These are phyloP conservation scores for Temnothorax nylanderi DNA, from an alignment of 1,140 invertebrate genomes.

Conservation along the genomic window DNA sequence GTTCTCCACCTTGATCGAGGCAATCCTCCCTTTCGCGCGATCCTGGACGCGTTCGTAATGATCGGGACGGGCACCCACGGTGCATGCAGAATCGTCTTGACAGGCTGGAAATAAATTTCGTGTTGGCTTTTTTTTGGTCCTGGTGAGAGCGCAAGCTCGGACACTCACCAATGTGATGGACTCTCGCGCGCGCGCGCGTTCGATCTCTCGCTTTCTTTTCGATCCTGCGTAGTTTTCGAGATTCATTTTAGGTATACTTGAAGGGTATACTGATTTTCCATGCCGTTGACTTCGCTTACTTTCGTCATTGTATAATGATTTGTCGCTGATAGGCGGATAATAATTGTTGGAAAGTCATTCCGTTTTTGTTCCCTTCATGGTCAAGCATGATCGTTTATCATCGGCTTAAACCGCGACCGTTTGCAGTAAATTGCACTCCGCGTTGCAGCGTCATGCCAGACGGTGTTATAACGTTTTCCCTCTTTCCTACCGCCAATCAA, in stretches of 20 bases:
- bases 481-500: conserved; percentile 72
- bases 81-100: conserved; percentile 75
- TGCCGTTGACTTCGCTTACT: not conserved
- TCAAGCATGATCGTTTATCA: conserved; percentile 71
- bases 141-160: not conserved
- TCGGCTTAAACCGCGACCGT: conserved; percentile 71
- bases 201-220: not conserved
- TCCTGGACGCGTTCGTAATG: conserved; percentile 65
- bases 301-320: conserved; percentile 39
- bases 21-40: conserved; percentile 54
- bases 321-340: conserved; percentile 60
- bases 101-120: conserved; percentile 76
- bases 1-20: conserved; percentile 8
- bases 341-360: conserved; percentile 72
- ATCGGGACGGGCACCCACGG: conserved; percentile 69
- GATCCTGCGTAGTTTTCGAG: not conserved
- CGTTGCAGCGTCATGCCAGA: conserved; percentile 71
- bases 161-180: not conserved
- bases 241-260: not conserved
- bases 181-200: not conserved
- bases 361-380: conserved; percentile 69
- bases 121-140: not conserved
- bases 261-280: not conserved
- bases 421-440: conserved; percentile 68
- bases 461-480: conserved; percentile 72